Percentiles rank a stretch among this genome's conserved stretches.
Conservation (phyloP, 2,113 vertebrate genomes). For the Epinephelus lanceolatus region DNA sequence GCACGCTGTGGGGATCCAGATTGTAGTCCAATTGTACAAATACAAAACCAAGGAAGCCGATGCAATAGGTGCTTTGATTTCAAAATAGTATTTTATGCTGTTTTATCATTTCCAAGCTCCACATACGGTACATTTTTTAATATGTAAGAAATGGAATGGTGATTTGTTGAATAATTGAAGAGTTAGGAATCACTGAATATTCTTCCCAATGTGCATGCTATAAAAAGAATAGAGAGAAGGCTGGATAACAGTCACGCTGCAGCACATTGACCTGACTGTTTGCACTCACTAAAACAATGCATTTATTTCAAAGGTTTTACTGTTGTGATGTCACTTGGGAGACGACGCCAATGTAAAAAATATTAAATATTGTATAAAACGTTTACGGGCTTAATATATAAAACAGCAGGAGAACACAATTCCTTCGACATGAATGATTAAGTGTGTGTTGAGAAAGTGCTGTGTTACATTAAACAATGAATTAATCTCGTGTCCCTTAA, state of each 20-base stretch:
- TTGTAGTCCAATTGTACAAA: conserved; percentile 76
- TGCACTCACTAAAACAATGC: conserved; percentile 51
- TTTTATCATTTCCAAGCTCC: conserved; percentile 84
- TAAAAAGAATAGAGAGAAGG: conserved; percentile 74
- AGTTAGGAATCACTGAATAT: conserved; percentile 80
- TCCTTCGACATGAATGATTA: conserved; percentile 69
- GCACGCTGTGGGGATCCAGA: conserved; percentile 67
- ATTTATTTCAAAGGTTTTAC: conserved; percentile 24
- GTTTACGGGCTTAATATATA: conserved; percentile 43
- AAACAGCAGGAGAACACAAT: conserved; percentile 41
- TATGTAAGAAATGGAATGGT: conserved; percentile 80
- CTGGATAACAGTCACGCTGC: conserved; percentile 51
- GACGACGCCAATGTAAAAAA: conserved; percentile 30
- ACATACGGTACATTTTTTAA: conserved; percentile 78
- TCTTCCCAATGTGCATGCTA: conserved; percentile 69
- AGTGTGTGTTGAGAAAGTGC: conserved; percentile 56
- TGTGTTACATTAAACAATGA: conserved; percentile 75
- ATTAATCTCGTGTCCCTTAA: conserved; percentile 81
- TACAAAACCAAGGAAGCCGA: conserved; percentile 76
- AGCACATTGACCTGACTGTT: conserved; percentile 30
- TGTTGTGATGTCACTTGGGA: conserved; percentile 9
- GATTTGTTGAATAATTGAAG: conserved; percentile 84
- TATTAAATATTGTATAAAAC: conserved; percentile 54
- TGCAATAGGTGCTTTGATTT: conserved; percentile 85
- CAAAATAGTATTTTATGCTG: conserved; percentile 84